Evolutionary conservation across 1,140 invertebrate species (phyloP), one percentile per base, ranked within the genome.

Genomic region (Drosophila teissieri): DNA sequence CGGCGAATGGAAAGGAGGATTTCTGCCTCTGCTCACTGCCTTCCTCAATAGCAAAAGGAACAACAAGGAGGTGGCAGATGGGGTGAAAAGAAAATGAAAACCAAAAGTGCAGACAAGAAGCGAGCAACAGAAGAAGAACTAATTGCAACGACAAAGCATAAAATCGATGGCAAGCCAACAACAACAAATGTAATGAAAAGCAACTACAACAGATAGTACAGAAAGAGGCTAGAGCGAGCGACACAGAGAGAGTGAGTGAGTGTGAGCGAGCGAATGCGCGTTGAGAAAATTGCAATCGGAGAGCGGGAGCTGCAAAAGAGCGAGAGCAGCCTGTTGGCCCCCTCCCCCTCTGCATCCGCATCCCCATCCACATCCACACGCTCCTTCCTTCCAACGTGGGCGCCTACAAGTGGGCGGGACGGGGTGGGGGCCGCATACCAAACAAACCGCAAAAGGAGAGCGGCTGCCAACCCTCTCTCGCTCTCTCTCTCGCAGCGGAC

Each of bases 91-190:
- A 58, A 53, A 69, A 77, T 52, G 40, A 60, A 53, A 77, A 77
- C 36, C 19, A 34, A 76, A 78, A 85, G 78, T 78, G 73, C 80
- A 84, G 60, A 63, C 58, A 73, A 75, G 69, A 78, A 75, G 79
- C 52, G 56, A 80, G 52, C 70, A 78, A 68, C 65, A 81, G 56
- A 78, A 82, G 70, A 79, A 83, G 80, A 88, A 88, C 84, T 88
- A 88, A 84, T 88, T 88, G 84, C 84, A 88, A 84, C 84, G 84
- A 89, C 80, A 83, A 78, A 88, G 84, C 81, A 84, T 80, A 89
- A 88, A 88, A 88, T 88, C 84, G 84, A 88, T 88, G 84, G 75
- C 79, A 74, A 77, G 76, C 78, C 81, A 84, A 79, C 70, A 88
- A 89, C 74, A 78, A 73, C 72, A 75, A 75, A 62, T 63, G 60